Conservation (phyloP, 2,113 vertebrate species). For the Melanerpes aurifrons region DNA sequence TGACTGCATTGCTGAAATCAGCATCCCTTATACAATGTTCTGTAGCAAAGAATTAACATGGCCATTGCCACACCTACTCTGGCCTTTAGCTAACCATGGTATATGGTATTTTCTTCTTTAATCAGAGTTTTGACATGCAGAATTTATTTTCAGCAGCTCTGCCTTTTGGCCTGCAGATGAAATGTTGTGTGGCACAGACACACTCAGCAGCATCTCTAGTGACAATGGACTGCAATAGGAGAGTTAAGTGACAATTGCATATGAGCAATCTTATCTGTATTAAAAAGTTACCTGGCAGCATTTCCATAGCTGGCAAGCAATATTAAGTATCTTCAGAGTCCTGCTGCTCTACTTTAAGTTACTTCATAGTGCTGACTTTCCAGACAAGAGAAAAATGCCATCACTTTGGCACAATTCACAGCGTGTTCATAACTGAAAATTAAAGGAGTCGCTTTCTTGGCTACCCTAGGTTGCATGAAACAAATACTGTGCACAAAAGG, state of each 20-base stretch:
- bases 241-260: slow-evolving; percentile 30
- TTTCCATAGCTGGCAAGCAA: slow-evolving; percentile 16
- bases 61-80: not conserved
- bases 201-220: slow-evolving; percentile 33
- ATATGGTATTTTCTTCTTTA: slow-evolving; percentile 31
- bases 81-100: not conserved
- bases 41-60: not conserved
- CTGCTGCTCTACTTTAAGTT: not conserved
- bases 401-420: not conserved
- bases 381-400: slow-evolving; percentile 23
- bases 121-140: slow-evolving; percentile 71
- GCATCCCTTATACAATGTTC: not conserved
- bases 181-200: slow-evolving; percentile 11
- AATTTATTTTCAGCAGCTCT: slow-evolving; percentile 58
- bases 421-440: not conserved
- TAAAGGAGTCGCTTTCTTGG: not conserved
- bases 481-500: not conserved
- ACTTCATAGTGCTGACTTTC: slow-evolving; percentile 2
- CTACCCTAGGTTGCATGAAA: not conserved
- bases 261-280: not conserved
- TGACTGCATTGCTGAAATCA: slow-evolving; percentile 42
- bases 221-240: not conserved
- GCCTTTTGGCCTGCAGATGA: slow-evolving; percentile 21
- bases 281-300: slow-evolving; percentile 33
- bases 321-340: not conserved